Percentiles rank a stretch among this genome's conserved stretches.
These are phyloP conservation scores for Phenganax stokvisi DNA, from an alignment of 92 coral and sea anemone species.

Conservation along the genomic window DNA sequence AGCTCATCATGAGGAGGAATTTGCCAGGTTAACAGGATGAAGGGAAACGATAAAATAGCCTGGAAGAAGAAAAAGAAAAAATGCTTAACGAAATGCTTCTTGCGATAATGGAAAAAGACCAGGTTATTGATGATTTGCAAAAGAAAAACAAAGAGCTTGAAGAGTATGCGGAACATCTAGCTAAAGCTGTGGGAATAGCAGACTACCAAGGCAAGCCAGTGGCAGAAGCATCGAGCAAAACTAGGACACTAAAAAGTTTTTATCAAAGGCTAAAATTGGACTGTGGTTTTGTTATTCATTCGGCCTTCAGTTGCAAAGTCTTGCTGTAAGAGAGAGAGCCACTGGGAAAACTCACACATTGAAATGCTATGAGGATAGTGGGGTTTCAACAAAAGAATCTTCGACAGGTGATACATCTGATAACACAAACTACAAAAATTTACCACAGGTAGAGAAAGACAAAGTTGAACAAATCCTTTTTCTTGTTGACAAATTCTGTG, in stretches of 20 bases:
- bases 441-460: not conserved
- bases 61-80: conserved; percentile 43
- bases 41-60: conserved; percentile 19
- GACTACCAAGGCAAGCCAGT: conserved; percentile 35
- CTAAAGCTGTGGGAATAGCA: conserved; percentile 12
- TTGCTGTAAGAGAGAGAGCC: conserved; percentile 36
- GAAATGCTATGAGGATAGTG: not conserved
- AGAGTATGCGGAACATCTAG: conserved; percentile 36
- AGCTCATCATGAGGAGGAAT: no score
- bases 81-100: not conserved
- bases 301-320: conserved; percentile 36
- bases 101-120: conserved; percentile 20
- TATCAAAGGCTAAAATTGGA: conserved; percentile 7
- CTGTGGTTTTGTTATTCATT: conserved; percentile 29
- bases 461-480: not conserved
- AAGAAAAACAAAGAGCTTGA: conserved; percentile 21
- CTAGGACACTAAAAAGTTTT: conserved; percentile 11
- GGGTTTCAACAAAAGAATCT: not conserved
- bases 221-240: not conserved
- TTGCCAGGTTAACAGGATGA: no score
- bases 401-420: not conserved
- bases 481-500: conserved; percentile 15
- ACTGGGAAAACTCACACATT: conserved; percentile 23
- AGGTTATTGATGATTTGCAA: conserved; percentile 13
- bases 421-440: not conserved